Conservation (phyloP, 2,888 invertebrate species). For the Tiliacea citrago region DNA sequence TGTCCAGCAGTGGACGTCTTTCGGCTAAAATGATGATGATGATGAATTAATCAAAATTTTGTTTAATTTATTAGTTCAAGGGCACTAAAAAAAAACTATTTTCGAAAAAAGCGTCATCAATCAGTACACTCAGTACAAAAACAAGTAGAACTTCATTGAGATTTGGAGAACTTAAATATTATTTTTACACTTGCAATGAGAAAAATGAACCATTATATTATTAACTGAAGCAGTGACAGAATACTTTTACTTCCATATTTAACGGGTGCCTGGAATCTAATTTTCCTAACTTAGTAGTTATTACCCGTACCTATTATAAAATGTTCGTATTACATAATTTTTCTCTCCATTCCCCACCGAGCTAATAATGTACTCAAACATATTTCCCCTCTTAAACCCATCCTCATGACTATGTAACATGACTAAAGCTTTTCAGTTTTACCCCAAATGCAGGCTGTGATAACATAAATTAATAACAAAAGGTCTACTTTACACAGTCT, state of each 20-base stretch:
- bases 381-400: conserved; percentile 39
- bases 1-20: no score
- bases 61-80: neutral
- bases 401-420: conserved; percentile 58
- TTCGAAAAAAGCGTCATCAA: no score
- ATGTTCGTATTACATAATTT: conserved; percentile 15
- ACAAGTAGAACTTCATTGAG: neutral
- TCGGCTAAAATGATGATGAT: no score
- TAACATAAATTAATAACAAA: neutral
- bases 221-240: neutral
- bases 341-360: conserved; percentile 11
- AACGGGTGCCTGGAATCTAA: neutral
- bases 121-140: no score
- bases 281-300: neutral
- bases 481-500: conserved; percentile 1
- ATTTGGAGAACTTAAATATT: neutral
- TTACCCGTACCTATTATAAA: neutral
- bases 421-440: conserved; percentile 57
- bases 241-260: neutral
- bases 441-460: conserved; percentile 41
- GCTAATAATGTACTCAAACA: conserved; percentile 55
- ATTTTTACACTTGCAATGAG: neutral
- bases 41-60: neutral
- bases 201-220: neutral
- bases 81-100: neutral